phyloP scores from a whole-genome alignment of 2,113 vertebrate species.

The Corythoichthys intestinalis region DNA sequence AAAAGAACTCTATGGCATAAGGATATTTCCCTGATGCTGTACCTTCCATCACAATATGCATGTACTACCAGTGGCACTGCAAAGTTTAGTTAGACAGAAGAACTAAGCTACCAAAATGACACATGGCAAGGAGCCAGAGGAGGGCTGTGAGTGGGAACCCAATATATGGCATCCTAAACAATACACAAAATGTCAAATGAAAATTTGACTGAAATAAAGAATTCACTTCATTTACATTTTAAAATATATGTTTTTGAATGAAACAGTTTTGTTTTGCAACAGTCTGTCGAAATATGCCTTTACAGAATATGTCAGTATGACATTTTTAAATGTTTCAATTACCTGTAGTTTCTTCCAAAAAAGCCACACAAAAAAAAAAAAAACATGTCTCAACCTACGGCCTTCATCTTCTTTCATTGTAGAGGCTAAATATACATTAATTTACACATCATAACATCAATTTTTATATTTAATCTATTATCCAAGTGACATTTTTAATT shows the following conservation, averaged over 20 bases:
- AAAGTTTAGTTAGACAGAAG: background rate
- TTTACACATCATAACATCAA: background rate
- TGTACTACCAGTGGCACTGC: background rate
- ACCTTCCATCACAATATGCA: background rate
- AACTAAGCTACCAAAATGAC: background rate
- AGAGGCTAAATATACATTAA: background rate
- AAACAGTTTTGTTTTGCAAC: no score
- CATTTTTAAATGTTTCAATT: no score
- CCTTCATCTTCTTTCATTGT: background rate
- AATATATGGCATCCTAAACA: background rate
- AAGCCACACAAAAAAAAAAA: no score
- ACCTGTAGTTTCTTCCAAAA: no score
- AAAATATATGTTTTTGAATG: no score
- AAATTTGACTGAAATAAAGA: background rate
- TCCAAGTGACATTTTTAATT: background rate
- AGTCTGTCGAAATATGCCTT: no score
- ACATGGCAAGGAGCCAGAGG: background rate
- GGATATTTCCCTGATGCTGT: background rate
- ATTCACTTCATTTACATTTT: no score
- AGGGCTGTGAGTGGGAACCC: background rate
- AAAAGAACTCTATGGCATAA: background rate
- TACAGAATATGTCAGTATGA: no score
- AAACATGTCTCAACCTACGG: no score
- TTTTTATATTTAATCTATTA: background rate
- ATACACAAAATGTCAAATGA: background rate